These are phyloP conservation scores for Andrena marginata DNA, from an alignment of 2,888 invertebrate genomes.

Conservation along the genomic window DNA sequence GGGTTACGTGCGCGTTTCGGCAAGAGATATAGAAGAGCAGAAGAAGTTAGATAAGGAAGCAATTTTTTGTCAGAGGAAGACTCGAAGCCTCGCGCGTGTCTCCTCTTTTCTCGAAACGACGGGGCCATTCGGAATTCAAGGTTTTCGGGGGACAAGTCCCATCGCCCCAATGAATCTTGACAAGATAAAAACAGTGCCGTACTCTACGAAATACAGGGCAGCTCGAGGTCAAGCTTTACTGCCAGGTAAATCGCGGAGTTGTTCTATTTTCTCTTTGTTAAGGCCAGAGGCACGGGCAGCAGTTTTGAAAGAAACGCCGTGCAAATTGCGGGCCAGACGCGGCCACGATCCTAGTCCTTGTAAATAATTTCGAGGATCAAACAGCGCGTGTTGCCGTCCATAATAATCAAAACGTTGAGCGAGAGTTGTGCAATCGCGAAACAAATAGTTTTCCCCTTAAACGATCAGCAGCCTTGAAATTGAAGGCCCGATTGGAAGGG, in stretches of 20 bases:
- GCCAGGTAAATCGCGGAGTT: slow-evolving; percentile 61
- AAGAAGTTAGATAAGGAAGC: background rate
- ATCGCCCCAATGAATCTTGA: slow-evolving; percentile 52
- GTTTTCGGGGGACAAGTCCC: slow-evolving; percentile 29
- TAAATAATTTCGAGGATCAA: background rate
- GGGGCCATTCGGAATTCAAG: slow-evolving; percentile 52
- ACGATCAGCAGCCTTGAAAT: background rate
- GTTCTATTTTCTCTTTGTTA: slow-evolving; percentile 56
- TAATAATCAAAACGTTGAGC: background rate
- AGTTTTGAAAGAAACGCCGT: slow-evolving; percentile 15
- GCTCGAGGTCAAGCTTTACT: slow-evolving; percentile 59
- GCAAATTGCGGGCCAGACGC: background rate
- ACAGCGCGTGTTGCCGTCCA: background rate
- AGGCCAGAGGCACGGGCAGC: slow-evolving; percentile 2
- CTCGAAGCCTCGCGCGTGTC: background rate
- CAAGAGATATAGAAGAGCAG: background rate
- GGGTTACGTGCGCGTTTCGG: no score
- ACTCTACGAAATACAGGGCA: slow-evolving; percentile 47
- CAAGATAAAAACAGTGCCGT: slow-evolving; percentile 54
- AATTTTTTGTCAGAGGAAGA: background rate
- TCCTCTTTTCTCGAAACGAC: slow-evolving; percentile 3
- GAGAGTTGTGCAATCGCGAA: background rate
- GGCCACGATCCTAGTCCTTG: background rate
- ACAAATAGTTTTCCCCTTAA: background rate
- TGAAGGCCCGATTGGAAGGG: background rate